Evolutionary conservation across 1,140 invertebrate genomes (phyloP), one percentile per base, ranked within the genome.

Genomic region (Varroa destructor): DNA sequence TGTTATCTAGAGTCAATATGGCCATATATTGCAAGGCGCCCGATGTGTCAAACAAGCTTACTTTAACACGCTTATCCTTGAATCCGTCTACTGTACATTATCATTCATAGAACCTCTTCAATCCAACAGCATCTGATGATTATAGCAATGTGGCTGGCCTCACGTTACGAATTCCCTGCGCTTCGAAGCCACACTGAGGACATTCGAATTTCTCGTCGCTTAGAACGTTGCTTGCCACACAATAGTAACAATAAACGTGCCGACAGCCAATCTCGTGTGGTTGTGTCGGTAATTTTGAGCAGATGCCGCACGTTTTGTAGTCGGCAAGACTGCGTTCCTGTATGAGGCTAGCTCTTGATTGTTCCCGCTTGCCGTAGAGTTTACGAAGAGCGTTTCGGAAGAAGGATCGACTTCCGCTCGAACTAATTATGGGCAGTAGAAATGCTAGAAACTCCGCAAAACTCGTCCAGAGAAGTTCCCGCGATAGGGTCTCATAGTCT

Each of bases 191-290:
- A 40, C 61, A 67, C 36, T 67, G 61, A 40, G 61, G 61, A 67
- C 61, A 67, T 40, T 67, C 61, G 61, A 67, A 67, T 43, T 67
- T 10, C 2, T 67, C 61, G 61, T 67, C 61, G 61, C 40, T 43
- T 1, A 67, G 61, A 2, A 67, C 61, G 46, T 67, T 67, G 61
- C 61, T 67, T 8, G 61, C 61, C 5, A 67, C 46, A 46, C 61
- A 67, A 46, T 43, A 67, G 36, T 67, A 67, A 40, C 61, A 67
- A 46, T 67, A 67, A 40, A 67, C 61, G 61, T 67, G 61, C 46
- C 61, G 40, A 46, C 61, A 67, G 61, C 61, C 61, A 8, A 67
- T 67, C 46, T 67, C 61, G 61, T 67, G 61, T 5, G 61, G 61
- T 37, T 67, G 61, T 10, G 61, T 67, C 2, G 61, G 61, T 12